Percentiles rank a stretch among this genome's conserved stretches.
These are phyloP conservation scores for Kryptolebias marmoratus DNA, from an alignment of 2,113 vertebrate genomes.

Conservation along the genomic window DNA sequence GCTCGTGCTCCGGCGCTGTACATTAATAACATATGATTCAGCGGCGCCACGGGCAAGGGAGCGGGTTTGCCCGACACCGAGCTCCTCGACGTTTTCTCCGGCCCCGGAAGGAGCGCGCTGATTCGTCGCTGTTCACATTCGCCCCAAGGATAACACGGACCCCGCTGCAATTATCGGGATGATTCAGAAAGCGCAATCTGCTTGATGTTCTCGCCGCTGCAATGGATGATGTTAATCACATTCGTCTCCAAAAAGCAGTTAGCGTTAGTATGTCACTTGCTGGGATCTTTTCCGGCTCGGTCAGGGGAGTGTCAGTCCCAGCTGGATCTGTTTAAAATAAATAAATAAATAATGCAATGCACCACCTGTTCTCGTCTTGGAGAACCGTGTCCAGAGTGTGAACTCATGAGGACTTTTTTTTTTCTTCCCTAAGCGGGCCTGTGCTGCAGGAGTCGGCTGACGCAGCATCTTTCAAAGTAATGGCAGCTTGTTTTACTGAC, in stretches of 20 bases:
- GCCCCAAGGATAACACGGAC: constrained; percentile 44
- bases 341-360: neutral
- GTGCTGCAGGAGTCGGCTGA: neutral
- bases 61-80: constrained; percentile 46
- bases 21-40: constrained; percentile 48
- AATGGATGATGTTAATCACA: constrained; percentile 60
- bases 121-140: constrained; percentile 51
- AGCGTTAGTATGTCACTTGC: constrained; percentile 25
- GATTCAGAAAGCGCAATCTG: constrained; percentile 59
- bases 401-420: neutral
- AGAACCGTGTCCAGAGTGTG: constrained; percentile 5
- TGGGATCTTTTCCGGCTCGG: constrained; percentile 33
- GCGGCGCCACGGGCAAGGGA: constrained; percentile 3
- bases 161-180: constrained; percentile 49
- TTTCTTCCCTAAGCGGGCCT: constrained; percentile 14
- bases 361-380: constrained; percentile 20
- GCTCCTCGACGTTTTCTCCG: constrained; percentile 17
- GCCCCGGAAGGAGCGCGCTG: constrained; percentile 17
- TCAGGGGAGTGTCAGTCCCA: constrained; percentile 19
- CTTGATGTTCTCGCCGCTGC: constrained; percentile 35
- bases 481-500: constrained; percentile 2
- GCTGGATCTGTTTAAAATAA: neutral
- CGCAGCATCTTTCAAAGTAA: constrained; percentile 9
- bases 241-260: constrained; percentile 48
- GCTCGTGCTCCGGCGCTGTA: constrained; percentile 3